phyloP scores from a whole-genome alignment of 2,113 vertebrate genomes.

The Chionodraco myersi region DNA sequence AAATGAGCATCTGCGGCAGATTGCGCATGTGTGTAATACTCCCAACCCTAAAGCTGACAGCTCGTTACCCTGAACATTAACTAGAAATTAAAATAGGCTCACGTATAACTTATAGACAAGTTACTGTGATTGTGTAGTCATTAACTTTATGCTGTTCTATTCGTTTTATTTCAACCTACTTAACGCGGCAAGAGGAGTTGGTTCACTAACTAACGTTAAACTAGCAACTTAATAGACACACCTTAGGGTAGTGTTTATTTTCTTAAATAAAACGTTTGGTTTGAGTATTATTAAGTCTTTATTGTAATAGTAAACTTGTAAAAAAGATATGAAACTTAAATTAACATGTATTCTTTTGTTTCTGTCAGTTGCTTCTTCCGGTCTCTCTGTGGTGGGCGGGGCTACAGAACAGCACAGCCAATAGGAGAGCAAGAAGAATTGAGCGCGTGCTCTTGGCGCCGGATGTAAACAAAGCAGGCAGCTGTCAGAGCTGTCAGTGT shows the following conservation, averaged over 20 bases:
- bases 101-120: not conserved
- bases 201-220: not conserved
- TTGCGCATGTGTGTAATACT: constrained; percentile 49
- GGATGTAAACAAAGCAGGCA: constrained; percentile 62
- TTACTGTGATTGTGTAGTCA: not conserved
- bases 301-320: accelerated
- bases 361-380: constrained; percentile 1
- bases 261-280: accelerated
- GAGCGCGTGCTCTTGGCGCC: constrained; percentile 46
- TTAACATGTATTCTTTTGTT: not conserved
- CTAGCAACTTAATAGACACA: not conserved
- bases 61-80: too few species aligned
- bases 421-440: constrained; percentile 35
- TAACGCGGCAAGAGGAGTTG: not conserved
- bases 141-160: not conserved
- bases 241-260: not conserved
- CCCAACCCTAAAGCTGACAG: not conserved
- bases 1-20: not conserved
- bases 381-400: not conserved
- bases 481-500: constrained; percentile 7
- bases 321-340: not conserved
- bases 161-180: not conserved
- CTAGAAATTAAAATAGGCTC: not conserved
- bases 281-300: not conserved
- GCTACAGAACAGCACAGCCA: constrained; percentile 24